Evolutionary conservation across 1,140 invertebrate genomes (phyloP).

Genomic region (Apolygus lucorum): DNA sequence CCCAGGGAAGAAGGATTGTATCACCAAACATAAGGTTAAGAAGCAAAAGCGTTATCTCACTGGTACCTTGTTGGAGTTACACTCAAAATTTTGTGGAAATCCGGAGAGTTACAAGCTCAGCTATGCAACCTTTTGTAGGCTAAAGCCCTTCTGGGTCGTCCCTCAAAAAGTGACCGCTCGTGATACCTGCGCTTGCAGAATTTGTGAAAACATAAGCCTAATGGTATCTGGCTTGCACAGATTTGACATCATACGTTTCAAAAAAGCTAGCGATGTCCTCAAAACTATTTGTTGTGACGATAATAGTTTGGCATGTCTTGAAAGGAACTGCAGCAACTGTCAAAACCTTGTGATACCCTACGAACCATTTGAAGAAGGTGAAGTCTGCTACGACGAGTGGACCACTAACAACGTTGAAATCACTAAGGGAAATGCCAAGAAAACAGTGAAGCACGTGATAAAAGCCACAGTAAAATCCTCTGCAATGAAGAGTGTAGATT

Average conservation of each 20-base stretch:
- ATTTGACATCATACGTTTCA: neutral
- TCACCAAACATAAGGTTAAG: neutral
- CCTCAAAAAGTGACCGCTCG: neutral
- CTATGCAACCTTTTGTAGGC: neutral
- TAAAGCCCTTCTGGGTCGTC: constrained; percentile 2
- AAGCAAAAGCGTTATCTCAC: neutral
- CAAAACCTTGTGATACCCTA: neutral
- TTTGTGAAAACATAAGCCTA: neutral
- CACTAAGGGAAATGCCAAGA: neutral
- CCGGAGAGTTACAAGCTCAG: neutral
- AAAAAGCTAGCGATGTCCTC: neutral
- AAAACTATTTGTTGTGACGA: neutral
- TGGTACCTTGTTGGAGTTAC: neutral
- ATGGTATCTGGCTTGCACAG: too few species aligned
- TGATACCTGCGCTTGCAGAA: neutral
- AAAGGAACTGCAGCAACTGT: neutral
- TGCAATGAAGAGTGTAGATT: neutral
- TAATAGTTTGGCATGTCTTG: neutral
- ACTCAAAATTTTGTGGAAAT: neutral
- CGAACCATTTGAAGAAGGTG: neutral
- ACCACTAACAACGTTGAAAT: neutral
- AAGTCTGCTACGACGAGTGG: neutral
- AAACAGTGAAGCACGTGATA: neutral
- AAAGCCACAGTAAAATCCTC: neutral
- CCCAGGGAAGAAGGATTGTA: neutral